These are phyloP conservation scores for Xanthorhoe designata DNA, from an alignment of 2,888 invertebrate genomes.

Conservation along the genomic window DNA sequence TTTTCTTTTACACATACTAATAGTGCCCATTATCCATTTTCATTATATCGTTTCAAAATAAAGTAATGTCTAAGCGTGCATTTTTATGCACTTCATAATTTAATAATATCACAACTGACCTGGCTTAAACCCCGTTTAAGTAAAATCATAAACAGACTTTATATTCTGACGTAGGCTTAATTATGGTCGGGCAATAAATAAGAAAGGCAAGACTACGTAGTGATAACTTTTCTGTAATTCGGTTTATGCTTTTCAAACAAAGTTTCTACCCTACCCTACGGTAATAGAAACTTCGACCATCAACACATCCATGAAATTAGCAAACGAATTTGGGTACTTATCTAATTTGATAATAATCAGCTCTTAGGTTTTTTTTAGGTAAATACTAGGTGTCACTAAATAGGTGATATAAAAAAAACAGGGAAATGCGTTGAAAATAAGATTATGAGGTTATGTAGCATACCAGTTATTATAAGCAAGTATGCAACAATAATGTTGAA, in stretches of 20 bases:
- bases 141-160: background rate
- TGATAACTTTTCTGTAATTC: constrained; percentile 39
- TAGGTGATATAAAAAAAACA: too few species aligned
- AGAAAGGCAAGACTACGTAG: constrained; percentile 15
- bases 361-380: too few species aligned
- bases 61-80: too few species aligned
- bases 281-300: constrained; percentile 45
- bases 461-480: too few species aligned
- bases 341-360: constrained; percentile 34
- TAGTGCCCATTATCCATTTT: too few species aligned
- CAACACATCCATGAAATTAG: constrained; percentile 38
- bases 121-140: too few species aligned
- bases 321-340: constrained; percentile 37
- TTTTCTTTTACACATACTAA: too few species aligned
- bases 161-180: background rate
- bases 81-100: background rate
- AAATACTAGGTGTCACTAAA: too few species aligned
- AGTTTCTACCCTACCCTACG: constrained; percentile 37
- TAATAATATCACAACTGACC: too few species aligned
- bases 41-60: too few species aligned
- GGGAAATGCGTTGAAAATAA: background rate
- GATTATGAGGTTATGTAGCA: background rate
- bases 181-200: constrained; percentile 20
- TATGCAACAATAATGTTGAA: too few species aligned
- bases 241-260: constrained; percentile 39